phyloP scores from a whole-genome alignment of 2,797 vertebrate genomes.

The Enteromius paludinosus region DNA sequence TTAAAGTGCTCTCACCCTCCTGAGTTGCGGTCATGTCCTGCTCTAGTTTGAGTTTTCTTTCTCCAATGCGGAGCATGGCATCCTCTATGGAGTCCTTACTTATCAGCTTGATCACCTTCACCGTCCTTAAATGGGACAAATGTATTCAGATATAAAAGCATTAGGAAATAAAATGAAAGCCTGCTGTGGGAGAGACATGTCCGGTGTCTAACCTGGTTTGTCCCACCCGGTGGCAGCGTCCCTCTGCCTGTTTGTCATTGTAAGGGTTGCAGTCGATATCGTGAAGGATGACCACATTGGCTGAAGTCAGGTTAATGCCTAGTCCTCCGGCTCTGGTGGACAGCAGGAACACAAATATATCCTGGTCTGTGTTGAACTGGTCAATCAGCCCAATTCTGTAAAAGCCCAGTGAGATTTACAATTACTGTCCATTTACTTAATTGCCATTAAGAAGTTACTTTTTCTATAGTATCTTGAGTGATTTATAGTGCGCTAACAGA shows the following conservation, averaged over 20 bases:
- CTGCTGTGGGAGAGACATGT: not conserved
- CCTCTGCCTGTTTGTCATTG: constrained; percentile 89
- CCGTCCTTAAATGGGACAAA: constrained; percentile 52
- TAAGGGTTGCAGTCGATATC: constrained; percentile 90
- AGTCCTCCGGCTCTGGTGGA: constrained; percentile 89
- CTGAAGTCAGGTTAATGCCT: constrained; percentile 88
- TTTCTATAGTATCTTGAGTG: not conserved
- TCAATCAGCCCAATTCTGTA: constrained; percentile 86
- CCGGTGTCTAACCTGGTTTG: constrained; percentile 80
- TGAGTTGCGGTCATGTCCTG: constrained; percentile 87
- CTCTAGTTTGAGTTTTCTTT: constrained; percentile 86
- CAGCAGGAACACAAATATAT: constrained; percentile 87
- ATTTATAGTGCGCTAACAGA: constrained; percentile 11
- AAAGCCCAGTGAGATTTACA: constrained; percentile 42
- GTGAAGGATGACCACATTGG: constrained; percentile 87
- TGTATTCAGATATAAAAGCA: constrained; percentile 3
- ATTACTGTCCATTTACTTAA: constrained; percentile 18
- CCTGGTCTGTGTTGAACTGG: constrained; percentile 84
- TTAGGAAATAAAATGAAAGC: not conserved
- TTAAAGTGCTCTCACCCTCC: constrained; percentile 70
- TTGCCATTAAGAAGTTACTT: constrained; percentile 6
- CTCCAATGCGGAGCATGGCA: constrained; percentile 86
- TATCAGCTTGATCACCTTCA: constrained; percentile 84
- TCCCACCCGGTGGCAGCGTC: constrained; percentile 86
- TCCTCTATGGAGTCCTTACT: constrained; percentile 87